A percentile compares a stretch with the other conserved stretches of the same genome.
These are phyloP conservation scores for Trachelus stipa DNA, from an alignment of 2,888 invertebrate genomes.

Conservation along the genomic window DNA sequence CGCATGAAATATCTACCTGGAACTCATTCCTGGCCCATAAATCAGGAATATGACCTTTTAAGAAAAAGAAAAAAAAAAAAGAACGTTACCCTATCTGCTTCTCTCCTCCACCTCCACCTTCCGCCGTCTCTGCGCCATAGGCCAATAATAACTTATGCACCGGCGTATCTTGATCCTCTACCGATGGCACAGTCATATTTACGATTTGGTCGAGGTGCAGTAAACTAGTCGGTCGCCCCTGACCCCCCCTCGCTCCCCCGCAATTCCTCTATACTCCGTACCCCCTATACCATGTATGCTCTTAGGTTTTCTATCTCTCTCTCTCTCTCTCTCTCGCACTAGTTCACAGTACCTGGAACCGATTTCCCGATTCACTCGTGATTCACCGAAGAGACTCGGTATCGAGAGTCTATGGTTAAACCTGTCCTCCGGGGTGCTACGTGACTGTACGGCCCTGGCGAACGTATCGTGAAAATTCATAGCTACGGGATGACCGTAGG, in stretches of 20 bases:
- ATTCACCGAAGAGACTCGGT: neutral
- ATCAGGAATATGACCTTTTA: constrained; percentile 52
- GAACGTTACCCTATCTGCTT: constrained; percentile 24
- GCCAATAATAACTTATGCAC: constrained; percentile 55
- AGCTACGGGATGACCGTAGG: neutral
- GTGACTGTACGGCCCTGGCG: neutral
- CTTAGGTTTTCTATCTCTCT: neutral
- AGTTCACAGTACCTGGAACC: neutral
- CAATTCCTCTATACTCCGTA: neutral
- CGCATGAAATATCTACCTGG: constrained; percentile 35
- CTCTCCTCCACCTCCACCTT: constrained; percentile 27
- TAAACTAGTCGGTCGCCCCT: constrained; percentile 40
- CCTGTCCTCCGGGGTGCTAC: neutral
- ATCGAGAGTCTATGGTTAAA: neutral
- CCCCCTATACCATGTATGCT: neutral
- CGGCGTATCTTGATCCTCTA: constrained; percentile 46
- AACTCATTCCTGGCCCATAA: constrained; percentile 43
- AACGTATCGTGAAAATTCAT: neutral
- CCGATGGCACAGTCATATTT: constrained; percentile 49
- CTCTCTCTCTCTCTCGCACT: neutral
- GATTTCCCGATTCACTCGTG: neutral
- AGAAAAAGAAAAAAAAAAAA: constrained; percentile 25
- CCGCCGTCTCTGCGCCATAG: constrained; percentile 30
- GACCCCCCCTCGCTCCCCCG: no score
- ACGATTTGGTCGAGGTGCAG: constrained; percentile 51